These are phyloP conservation scores for Hyperopisus bebe DNA, from an alignment of 2,113 vertebrate genomes.

Conservation along the genomic window DNA sequence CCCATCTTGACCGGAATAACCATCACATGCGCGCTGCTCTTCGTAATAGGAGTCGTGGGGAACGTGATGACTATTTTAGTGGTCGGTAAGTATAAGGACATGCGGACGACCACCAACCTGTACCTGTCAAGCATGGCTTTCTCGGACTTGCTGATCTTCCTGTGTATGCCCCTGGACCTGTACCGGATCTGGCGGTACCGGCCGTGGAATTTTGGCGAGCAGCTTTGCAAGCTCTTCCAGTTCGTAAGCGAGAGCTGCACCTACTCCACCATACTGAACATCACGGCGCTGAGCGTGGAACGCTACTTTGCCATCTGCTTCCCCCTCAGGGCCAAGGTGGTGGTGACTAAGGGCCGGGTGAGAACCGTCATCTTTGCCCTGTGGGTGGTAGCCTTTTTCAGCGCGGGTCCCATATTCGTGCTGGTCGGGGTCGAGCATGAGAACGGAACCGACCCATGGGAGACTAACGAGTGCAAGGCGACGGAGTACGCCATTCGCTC, in stretches of 20 bases:
- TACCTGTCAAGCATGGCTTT: slow-evolving; percentile 96
- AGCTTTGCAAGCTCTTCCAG: slow-evolving; percentile 93
- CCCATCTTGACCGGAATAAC: slow-evolving; percentile 80
- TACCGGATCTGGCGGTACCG: slow-evolving; percentile 91
- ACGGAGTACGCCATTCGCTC: slow-evolving; percentile 87
- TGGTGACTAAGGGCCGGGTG: slow-evolving; percentile 85
- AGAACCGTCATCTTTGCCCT: slow-evolving; percentile 80
- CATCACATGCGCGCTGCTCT: slow-evolving; percentile 73
- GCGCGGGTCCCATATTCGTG: slow-evolving; percentile 85
- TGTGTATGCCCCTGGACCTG: slow-evolving; percentile 92
- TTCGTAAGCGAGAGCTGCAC: slow-evolving; percentile 92
- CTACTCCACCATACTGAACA: slow-evolving; percentile 91
- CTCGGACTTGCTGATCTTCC: slow-evolving; percentile 89
- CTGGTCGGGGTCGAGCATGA: slow-evolving; percentile 88
- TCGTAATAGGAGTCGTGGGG: slow-evolving; percentile 74
- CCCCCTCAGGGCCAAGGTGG: slow-evolving; percentile 83
- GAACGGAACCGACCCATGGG: slow-evolving; percentile 60
- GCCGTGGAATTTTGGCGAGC: slow-evolving; percentile 84
- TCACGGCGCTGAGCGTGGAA: slow-evolving; percentile 91
- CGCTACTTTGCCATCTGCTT: slow-evolving; percentile 92
- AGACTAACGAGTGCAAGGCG: slow-evolving; percentile 85
- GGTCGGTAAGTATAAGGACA: slow-evolving; percentile 81
- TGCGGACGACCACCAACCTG: slow-evolving; percentile 92
- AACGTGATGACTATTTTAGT: slow-evolving; percentile 91
- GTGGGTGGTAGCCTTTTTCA: slow-evolving; percentile 80